These are phyloP conservation scores for Agonum fuliginosum DNA, from an alignment of 2,888 invertebrate species.

Conservation along the genomic window DNA sequence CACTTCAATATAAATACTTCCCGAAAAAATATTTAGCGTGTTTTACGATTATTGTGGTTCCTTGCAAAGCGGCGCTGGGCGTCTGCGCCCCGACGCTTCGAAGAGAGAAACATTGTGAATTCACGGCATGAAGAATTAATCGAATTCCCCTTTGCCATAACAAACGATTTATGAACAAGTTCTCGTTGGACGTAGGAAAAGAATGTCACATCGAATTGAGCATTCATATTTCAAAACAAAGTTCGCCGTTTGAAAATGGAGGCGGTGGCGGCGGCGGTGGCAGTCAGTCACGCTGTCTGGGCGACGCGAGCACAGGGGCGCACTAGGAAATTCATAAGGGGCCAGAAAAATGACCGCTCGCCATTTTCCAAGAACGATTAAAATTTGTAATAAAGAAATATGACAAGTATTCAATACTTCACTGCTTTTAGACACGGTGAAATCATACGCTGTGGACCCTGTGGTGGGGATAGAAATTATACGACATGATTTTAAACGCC, in stretches of 20 bases:
- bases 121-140: conserved; percentile 57
- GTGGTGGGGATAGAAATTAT: too few species aligned
- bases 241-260: conserved; percentile 17
- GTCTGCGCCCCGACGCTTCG: background rate
- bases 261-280: background rate
- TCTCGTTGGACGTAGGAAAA: conserved; percentile 53
- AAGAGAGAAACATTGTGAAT: conserved; percentile 38
- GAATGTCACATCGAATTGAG: conserved; percentile 60
- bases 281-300: conserved; percentile 47
- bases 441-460: too few species aligned
- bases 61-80: too few species aligned
- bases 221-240: conserved; percentile 60
- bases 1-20: too few species aligned
- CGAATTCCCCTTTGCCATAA: conserved; percentile 57
- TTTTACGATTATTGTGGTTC: conserved; percentile 1
- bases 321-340: too few species aligned
- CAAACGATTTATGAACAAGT: conserved; percentile 58
- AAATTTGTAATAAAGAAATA: too few species aligned
- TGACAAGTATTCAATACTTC: too few species aligned
- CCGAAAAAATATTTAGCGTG: background rate
- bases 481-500: too few species aligned
- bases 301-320: conserved; percentile 18
- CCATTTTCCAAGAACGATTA: too few species aligned
- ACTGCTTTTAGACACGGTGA: too few species aligned
- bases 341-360: too few species aligned